Conservation (phyloP, 2,888 invertebrate genomes). For the Machimus rusticus region DNA sequence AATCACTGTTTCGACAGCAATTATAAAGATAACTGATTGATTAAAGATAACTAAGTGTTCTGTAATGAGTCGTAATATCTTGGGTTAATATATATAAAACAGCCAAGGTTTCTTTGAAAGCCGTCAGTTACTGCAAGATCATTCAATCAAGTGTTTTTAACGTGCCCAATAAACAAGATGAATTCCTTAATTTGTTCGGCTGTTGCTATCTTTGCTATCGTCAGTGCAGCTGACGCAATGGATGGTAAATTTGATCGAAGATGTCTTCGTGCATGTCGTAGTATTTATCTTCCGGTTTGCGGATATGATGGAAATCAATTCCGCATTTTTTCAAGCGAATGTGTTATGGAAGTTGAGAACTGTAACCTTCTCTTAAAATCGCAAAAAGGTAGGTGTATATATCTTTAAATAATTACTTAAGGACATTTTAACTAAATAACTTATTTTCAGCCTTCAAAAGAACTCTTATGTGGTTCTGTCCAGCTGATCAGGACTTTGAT, state of each 20-base stretch:
- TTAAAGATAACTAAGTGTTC: not conserved
- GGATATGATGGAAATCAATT: slow-evolving; percentile 7
- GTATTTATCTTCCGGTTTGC: slow-evolving; percentile 24
- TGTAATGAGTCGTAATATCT: not conserved
- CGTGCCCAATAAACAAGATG: not conserved
- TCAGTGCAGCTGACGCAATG: not conserved
- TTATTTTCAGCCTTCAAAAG: not conserved
- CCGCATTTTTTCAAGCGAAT: slow-evolving; percentile 13
- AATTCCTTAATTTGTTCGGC: not conserved
- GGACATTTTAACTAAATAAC: not conserved
- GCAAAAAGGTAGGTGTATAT: not conserved
- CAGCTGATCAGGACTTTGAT: not conserved
- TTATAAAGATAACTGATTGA: not conserved
- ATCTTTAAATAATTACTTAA: not conserved
- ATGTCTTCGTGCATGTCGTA: not conserved
- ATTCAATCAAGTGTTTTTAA: not conserved
- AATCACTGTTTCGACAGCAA: not conserved
- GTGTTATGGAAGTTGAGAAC: not conserved
- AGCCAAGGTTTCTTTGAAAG: not conserved
- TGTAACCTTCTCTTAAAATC: not conserved
- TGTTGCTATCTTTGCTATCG: not conserved
- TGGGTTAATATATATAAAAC: not conserved
- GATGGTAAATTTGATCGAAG: not conserved
- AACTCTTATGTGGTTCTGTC: not conserved
- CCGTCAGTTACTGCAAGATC: not conserved